Base-by-base conservation (phyloP, 2,797 vertebrate species). In the Ambastaia sidthimunki region DNA sequence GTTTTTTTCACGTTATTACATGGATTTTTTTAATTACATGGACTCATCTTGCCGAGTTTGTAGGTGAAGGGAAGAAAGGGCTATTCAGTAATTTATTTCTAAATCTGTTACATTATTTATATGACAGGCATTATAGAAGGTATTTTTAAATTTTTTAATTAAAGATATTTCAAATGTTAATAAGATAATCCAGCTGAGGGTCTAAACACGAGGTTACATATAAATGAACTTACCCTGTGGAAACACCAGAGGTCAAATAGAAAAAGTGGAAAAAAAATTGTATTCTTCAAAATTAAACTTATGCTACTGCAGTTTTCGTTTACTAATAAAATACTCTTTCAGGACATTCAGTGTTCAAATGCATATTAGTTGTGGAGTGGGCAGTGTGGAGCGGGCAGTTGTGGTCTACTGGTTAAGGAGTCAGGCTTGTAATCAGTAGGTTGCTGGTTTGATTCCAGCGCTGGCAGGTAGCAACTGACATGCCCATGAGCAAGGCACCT, bases 291-390 rank as follows among this genome's bases (percentile, higher is more conserved):
- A 15, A 5, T 25, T 6, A 6, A 25, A 6, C 23, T 31, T 23
- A n/a, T 31, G 50, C 4, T 21, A 15, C 10, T 2, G 7, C 9
- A 54, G n/a, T 4, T 37, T 50, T 50, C 13, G 12, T 47, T 60
- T 89, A 98, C 98, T 93, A 99, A 91, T 11, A 99, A 90, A 83
- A 99, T 97, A 90, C 98, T 98, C 89, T 99, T 97, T 97, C 98
- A 99, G 2, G 98, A 98, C 98, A 99, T 99, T 97, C 98, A 99
- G 83, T 97, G 96, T n/a, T n/a, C n/a, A n/a, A n/a, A n/a, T n/a
- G n/a, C n/a, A n/a, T n/a, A n/a, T n/a, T n/a, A n/a, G n/a, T n/a
- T n/a, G n/a, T n/a, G n/a, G n/a, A n/a, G n/a, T n/a, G n/a, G n/a
- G n/a, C n/a, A n/a, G n/a, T n/a, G n/a, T n/a, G n/a, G n/a, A n/a